Evolutionary conservation across 2,888 invertebrate species (phyloP).

Genomic region (Perdita meconis): DNA sequence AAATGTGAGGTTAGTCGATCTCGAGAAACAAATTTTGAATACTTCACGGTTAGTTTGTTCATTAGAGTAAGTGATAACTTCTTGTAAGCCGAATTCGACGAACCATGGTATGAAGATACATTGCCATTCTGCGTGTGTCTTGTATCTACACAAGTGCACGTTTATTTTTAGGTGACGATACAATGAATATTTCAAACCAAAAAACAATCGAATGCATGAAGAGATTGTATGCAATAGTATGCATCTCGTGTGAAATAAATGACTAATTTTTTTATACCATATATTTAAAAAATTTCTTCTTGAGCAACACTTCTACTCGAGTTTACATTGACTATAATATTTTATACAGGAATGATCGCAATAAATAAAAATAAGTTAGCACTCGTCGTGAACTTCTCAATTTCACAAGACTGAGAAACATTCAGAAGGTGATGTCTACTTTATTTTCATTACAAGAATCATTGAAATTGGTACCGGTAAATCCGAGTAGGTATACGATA

Average conservation of each 20-base stretch:
- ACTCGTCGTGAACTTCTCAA: too few species aligned
- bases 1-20: background rate
- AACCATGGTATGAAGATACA: background rate
- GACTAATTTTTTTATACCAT: conserved; percentile 7
- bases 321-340: background rate
- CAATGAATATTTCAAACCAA: background rate
- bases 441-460: background rate
- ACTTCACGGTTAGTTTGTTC: background rate
- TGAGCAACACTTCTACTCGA: background rate
- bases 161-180: background rate
- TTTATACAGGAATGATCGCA: too few species aligned
- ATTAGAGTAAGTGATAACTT: background rate
- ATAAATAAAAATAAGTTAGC: too few species aligned
- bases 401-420: too few species aligned
- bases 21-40: background rate
- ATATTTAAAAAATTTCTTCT: background rate
- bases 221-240: too few species aligned
- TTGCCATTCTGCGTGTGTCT: conserved; percentile 3
- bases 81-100: background rate
- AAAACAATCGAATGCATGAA: background rate
- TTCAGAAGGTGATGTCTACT: too few species aligned
- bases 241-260: background rate
- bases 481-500: conserved; percentile 27
- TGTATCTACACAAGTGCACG: conserved; percentile 8
- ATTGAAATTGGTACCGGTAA: background rate